Conservation (phyloP, 2,797 vertebrate genomes). For the Intellagama lesueurii region DNA sequence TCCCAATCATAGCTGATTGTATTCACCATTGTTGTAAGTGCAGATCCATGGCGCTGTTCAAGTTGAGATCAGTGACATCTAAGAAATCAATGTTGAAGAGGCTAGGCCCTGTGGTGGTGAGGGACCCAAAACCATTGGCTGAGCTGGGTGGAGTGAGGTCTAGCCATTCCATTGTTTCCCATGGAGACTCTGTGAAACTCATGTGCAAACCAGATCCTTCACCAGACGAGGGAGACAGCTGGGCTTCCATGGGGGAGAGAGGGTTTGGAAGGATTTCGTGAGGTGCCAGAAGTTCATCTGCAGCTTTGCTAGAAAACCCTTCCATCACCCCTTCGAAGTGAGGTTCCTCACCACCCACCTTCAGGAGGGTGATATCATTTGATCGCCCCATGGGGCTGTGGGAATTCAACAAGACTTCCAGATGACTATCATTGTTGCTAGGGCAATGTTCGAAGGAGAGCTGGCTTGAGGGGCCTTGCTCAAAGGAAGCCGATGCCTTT, state of each 20-base stretch:
- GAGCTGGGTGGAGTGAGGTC: slow-evolving; percentile 94
- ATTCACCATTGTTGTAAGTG: slow-evolving; percentile 96
- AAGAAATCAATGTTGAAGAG: slow-evolving; percentile 98
- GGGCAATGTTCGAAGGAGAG: slow-evolving; percentile 86
- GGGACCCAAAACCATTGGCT: slow-evolving; percentile 83
- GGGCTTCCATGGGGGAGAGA: slow-evolving; percentile 87
- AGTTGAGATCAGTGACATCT: slow-evolving; percentile 94
- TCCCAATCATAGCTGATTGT: not conserved
- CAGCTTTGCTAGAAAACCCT: slow-evolving; percentile 81
- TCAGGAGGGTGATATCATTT: slow-evolving; percentile 84
- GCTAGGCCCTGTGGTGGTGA: slow-evolving; percentile 85
- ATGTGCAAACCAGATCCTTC: slow-evolving; percentile 86
- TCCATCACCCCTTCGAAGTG: slow-evolving; percentile 85
- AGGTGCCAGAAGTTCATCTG: slow-evolving; percentile 86
- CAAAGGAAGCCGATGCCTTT: slow-evolving; percentile 84
- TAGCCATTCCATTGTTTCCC: slow-evolving; percentile 99
- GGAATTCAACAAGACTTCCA: slow-evolving; percentile 88
- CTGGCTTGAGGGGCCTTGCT: slow-evolving; percentile 81
- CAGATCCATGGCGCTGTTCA: slow-evolving; percentile 96
- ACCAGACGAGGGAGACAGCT: slow-evolving; percentile 81
- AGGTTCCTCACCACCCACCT: slow-evolving; percentile 85
- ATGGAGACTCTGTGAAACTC: slow-evolving; percentile 92
- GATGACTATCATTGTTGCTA: slow-evolving; percentile 82
- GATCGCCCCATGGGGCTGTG: slow-evolving; percentile 85
- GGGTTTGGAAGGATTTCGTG: slow-evolving; percentile 91